Percentiles rank a stretch among this genome's conserved stretches.
phyloP scores from a whole-genome alignment of 1,140 invertebrate species.

The Chironomus tepperi region DNA sequence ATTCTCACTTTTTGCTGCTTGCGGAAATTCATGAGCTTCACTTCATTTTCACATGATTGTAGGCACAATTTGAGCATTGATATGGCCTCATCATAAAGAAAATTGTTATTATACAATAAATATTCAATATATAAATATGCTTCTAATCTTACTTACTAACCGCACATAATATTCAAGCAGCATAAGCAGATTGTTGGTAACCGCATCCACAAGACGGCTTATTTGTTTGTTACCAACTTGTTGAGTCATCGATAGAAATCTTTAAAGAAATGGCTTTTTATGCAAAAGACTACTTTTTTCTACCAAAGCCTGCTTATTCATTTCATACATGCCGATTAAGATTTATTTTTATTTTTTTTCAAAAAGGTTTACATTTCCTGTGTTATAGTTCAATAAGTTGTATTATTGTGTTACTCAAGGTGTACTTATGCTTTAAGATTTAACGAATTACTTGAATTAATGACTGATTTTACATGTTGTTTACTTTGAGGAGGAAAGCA shows the following conservation, averaged over 20 bases:
- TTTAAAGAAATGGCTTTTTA: neutral
- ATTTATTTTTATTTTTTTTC: too few species aligned
- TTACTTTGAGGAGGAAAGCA: too few species aligned
- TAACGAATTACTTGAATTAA: too few species aligned
- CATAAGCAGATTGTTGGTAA: neutral
- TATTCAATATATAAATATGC: too few species aligned
- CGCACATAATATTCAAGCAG: neutral
- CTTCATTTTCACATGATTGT: neutral
- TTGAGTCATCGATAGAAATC: neutral
- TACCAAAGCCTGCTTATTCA: too few species aligned
- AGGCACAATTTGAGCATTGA: neutral
- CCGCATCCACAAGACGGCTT: neutral
- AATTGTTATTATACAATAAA: neutral
- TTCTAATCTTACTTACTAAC: neutral
- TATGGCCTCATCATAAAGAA: neutral
- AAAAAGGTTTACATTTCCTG: too few species aligned
- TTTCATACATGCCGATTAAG: too few species aligned
- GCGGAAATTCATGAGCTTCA: constrained; percentile 2
- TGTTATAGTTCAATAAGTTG: too few species aligned
- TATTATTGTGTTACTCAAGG: too few species aligned
- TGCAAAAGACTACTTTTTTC: too few species aligned
- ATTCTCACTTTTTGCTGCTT: neutral
- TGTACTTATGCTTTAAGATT: too few species aligned
- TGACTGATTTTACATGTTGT: too few species aligned
- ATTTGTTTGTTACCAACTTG: neutral